Percentiles rank a stretch among this genome's conserved stretches.
phyloP scores from a whole-genome alignment of 2,797 vertebrate species.

The Cryptoprocta ferox region DNA sequence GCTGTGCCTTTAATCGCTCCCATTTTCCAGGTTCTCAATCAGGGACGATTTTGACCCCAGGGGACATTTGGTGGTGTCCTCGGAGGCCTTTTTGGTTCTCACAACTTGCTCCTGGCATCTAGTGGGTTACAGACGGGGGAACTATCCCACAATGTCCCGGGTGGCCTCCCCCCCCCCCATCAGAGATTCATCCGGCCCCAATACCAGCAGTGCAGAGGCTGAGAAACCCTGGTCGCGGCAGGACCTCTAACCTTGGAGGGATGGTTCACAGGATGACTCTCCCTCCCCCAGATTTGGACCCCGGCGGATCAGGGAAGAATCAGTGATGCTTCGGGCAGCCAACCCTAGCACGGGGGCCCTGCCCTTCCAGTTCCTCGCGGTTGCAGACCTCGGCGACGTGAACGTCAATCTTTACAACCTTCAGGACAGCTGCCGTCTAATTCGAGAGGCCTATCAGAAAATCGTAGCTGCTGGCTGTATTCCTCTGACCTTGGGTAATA shows the following conservation, averaged over 20 bases:
- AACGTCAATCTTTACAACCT: constrained; percentile 93
- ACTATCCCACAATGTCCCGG: no score
- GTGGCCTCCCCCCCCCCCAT: background rate
- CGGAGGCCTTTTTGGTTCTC: background rate
- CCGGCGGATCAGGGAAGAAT: constrained; percentile 93
- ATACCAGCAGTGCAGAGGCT: background rate
- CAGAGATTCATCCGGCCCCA: background rate
- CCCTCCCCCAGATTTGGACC: constrained; percentile 92
- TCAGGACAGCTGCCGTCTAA: constrained; percentile 92
- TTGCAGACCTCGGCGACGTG: constrained; percentile 95
- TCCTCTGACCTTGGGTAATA: constrained; percentile 94
- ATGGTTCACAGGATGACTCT: background rate
- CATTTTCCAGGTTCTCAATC: background rate
- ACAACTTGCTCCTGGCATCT: background rate
- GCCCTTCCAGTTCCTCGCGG: constrained; percentile 92
- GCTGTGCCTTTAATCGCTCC: background rate
- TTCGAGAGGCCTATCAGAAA: constrained; percentile 89
- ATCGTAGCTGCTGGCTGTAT: constrained; percentile 89
- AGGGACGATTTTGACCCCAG: background rate
- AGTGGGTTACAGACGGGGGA: background rate
- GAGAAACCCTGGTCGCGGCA: background rate
- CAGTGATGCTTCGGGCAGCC: constrained; percentile 87
- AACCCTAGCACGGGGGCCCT: constrained; percentile 90
- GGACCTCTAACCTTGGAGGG: background rate
- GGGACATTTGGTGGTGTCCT: background rate